Evolutionary conservation across 2,797 vertebrate species (phyloP), one percentile per base, ranked within the genome.

Genomic region (Tiaroga cobitis): DNA sequence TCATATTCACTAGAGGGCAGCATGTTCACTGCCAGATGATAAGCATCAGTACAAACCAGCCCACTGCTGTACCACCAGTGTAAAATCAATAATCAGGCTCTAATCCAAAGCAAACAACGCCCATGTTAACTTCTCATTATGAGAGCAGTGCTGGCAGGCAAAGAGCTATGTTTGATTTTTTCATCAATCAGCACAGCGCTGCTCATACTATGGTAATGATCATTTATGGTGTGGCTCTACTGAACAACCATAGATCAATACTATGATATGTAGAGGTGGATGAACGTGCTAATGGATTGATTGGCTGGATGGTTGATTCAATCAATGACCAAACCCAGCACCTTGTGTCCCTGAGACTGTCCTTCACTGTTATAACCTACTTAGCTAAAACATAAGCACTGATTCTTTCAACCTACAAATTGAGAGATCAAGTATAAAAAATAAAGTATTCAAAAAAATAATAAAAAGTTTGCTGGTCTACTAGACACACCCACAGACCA

Each of bases 1-100:
- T 1, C 32, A 69, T 65, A 4, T 59, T 75, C 87, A 87, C 72
- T 59, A 89, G 86, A 84, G 69, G 88, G 81, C 32, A 24, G 63
- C 46, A 8, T 63, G 49, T 18, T 54, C 56, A 81, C 46, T 63
- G n/a, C 24, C 19, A 63, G 63, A 73, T 34, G 1, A 46, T 4
- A 4, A 32, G 15, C 24, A 46, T 13, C n/a, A 61, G 18, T 34
- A 76, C 41, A 49, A 65, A 75, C 24, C 32, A 67, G 39, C 19
- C 41, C 21, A 16, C 43, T 73, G 29, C 24, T 29, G 11, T 11
- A 81, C 3, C 67, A 70, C 34, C 2, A 73, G 65, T 37, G 37
- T 76, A 41, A 80, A 80, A 80, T 81, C 67, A 81, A 84, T 82
- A 75, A 32, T 37, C 26, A 85, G 43, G 26, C 84, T 76, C 82